Evolutionary conservation across 92 coral and sea anemone species (phyloP).

Genomic region (Epizoanthus scotinus): DNA sequence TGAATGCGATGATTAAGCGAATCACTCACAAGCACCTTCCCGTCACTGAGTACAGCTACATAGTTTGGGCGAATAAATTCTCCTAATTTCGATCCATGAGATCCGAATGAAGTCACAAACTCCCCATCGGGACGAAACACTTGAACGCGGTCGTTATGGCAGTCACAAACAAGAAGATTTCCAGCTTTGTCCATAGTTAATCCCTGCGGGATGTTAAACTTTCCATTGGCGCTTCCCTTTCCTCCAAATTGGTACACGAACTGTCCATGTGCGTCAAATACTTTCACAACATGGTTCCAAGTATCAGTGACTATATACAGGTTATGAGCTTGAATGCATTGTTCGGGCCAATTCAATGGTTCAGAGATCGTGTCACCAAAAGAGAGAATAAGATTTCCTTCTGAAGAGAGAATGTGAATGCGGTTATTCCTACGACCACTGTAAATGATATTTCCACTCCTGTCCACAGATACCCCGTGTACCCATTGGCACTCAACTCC

Average conservation of each 20-base stretch:
- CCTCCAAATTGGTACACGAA: constrained; percentile 36
- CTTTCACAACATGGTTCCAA: constrained; percentile 1
- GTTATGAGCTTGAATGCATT: constrained; percentile 40
- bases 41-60: constrained; percentile 45
- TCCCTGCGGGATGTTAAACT: constrained; percentile 40
- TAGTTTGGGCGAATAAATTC: constrained; percentile 42
- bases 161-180: constrained; percentile 45
- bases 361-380: constrained; percentile 31
- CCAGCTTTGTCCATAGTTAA: constrained; percentile 50
- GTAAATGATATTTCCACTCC: constrained; percentile 30
- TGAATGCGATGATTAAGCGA: constrained; percentile 46
- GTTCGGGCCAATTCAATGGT: constrained; percentile 20
- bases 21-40: constrained; percentile 57
- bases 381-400: constrained; percentile 30
- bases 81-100: constrained; percentile 40
- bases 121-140: constrained; percentile 44
- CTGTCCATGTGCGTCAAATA: constrained; percentile 32
- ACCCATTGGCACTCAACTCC: constrained; percentile 32
- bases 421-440: constrained; percentile 44
- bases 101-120: constrained; percentile 42
- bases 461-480: constrained; percentile 35
- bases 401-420: constrained; percentile 37
- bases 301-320: constrained; percentile 51
- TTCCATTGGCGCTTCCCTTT: constrained; percentile 25
- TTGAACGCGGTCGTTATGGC: constrained; percentile 44